Conservation (phyloP, 2,888 invertebrate species). For the Ormyrus labotus region DNA sequence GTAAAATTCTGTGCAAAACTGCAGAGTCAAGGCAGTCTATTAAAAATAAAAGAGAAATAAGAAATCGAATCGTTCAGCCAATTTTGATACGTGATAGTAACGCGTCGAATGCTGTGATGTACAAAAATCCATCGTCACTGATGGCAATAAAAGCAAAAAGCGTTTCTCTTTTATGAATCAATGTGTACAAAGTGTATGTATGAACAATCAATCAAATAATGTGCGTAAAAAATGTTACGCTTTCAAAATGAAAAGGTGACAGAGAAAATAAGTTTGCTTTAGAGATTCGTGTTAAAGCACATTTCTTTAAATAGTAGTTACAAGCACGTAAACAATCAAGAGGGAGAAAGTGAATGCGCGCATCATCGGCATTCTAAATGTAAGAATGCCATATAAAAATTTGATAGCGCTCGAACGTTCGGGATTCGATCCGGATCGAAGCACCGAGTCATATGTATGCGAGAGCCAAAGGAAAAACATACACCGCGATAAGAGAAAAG, state of each 20-base stretch:
- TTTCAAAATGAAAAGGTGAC: neutral
- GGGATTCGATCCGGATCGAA: neutral
- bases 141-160: too few relatives aligned
- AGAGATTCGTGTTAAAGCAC: constrained; percentile 42
- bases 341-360: constrained; percentile 21
- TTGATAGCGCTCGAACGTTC: neutral
- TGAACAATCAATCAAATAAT: neutral
- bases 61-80: constrained; percentile 33
- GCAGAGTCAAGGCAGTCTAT: neutral
- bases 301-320: constrained; percentile 20
- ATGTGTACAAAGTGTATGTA: neutral
- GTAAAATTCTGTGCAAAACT: neutral
- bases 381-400: constrained; percentile 7
- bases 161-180: neutral
- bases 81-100: neutral
- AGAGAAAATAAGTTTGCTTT: constrained; percentile 10
- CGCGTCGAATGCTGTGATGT: constrained; percentile 21
- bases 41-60: constrained; percentile 23
- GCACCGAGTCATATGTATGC: neutral
- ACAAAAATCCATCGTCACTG: neutral
- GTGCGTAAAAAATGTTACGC: neutral
- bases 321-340: constrained; percentile 24
- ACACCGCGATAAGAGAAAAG: neutral
- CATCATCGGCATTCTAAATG: neutral
- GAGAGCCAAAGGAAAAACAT: neutral